These are phyloP conservation scores for Rhagium mordax DNA, from an alignment of 2,888 invertebrate genomes.

Conservation along the genomic window DNA sequence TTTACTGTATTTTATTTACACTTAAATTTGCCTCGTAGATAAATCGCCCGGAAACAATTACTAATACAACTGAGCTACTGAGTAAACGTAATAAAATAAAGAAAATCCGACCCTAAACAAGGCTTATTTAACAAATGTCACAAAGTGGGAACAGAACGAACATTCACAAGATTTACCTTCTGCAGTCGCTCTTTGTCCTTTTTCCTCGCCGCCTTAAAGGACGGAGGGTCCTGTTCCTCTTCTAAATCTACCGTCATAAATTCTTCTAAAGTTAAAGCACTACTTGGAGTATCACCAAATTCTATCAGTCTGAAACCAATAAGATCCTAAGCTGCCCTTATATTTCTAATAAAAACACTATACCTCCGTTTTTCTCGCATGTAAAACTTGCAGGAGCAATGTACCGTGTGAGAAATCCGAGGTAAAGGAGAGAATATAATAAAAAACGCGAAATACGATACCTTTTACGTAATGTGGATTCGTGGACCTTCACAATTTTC, in stretches of 20 bases:
- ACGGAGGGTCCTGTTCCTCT: slow-evolving; percentile 96
- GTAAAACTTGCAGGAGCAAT: background rate
- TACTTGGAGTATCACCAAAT: slow-evolving; percentile 97
- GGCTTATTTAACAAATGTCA: too few species aligned
- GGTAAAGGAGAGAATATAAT: background rate
- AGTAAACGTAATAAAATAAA: background rate
- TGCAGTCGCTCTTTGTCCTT: slow-evolving; percentile 89
- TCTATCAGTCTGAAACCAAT: slow-evolving; percentile 80
- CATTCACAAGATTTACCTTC: slow-evolving; percentile 72
- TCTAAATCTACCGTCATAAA: slow-evolving; percentile 97
- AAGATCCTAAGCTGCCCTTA: background rate
- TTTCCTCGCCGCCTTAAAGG: slow-evolving; percentile 91
- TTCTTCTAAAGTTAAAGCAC: slow-evolving; percentile 94
- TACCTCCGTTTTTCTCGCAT: too few species aligned
- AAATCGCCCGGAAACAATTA: too few species aligned
- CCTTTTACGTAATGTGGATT: slow-evolving; percentile 92
- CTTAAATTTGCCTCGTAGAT: too few species aligned
- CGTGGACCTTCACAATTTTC: slow-evolving; percentile 95
- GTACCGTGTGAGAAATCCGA: background rate
- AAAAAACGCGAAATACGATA: slow-evolving; percentile 56
- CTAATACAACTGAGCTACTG: too few species aligned
- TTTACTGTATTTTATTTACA: too few species aligned
- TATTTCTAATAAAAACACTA: background rate
- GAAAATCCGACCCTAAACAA: background rate
- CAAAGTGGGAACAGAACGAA: background rate